phyloP scores from a whole-genome alignment of 1,140 invertebrate genomes.

The Aleiodes sp. region DNA sequence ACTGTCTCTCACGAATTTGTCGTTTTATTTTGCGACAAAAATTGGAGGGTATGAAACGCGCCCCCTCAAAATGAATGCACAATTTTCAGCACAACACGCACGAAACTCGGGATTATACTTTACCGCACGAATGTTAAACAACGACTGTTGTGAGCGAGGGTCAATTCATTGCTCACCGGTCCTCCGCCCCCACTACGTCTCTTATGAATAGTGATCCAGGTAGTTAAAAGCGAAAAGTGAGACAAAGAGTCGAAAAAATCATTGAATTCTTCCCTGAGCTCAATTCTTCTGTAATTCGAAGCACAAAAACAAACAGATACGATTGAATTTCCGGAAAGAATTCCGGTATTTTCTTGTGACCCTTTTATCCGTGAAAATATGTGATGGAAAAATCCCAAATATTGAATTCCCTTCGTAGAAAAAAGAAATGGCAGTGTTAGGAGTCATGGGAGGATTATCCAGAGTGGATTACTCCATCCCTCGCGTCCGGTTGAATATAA shows the following conservation, averaged over 20 bases:
- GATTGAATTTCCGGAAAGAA: constrained; percentile 14
- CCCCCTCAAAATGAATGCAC: not conserved
- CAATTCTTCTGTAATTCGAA: no score
- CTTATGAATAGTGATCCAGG: not conserved
- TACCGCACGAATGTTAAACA: constrained; percentile 48
- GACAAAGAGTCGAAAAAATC: not conserved
- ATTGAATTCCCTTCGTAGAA: not conserved
- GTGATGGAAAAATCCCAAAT: not conserved
- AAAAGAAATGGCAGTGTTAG: not conserved
- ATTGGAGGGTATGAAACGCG: constrained; percentile 23
- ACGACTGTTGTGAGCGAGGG: constrained; percentile 44
- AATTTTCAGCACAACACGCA: not conserved
- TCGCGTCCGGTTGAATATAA: constrained; percentile 15
- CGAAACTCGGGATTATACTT: not conserved
- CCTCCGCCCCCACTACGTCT: constrained; percentile 28
- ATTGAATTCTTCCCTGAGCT: no score
- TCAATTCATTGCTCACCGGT: constrained; percentile 49
- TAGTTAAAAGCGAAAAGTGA: not conserved
- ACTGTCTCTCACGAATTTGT: not conserved
- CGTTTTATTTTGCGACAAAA: not conserved
- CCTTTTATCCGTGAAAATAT: not conserved
- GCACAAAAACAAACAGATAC: not conserved
- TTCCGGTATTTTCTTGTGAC: not conserved
- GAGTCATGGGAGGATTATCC: constrained; percentile 17
- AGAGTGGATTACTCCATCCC: constrained; percentile 26